Evolutionary conservation across 2,113 vertebrate species (phyloP).

Genomic region (Agapornis roseicollis): DNA sequence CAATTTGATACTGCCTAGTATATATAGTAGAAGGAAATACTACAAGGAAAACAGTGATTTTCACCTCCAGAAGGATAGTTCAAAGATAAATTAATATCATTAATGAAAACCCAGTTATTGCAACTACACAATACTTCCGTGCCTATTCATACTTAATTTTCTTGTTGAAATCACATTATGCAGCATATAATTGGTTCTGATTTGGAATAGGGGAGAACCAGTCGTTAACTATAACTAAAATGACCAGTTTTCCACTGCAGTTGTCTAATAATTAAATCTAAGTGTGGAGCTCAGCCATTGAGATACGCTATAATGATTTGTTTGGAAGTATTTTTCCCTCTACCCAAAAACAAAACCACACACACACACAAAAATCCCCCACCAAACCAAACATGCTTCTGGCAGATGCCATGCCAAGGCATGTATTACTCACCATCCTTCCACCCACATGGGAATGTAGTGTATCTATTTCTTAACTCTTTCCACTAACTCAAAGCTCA

Average conservation of each 20-base stretch:
- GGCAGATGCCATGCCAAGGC: slow-evolving; percentile 1
- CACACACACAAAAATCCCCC: background rate
- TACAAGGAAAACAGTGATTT: slow-evolving; percentile 10
- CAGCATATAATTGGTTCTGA: slow-evolving; percentile 26
- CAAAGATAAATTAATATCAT: slow-evolving; percentile 18
- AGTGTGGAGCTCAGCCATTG: background rate
- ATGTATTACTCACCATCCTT: background rate
- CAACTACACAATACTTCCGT: background rate
- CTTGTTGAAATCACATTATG: slow-evolving; percentile 28
- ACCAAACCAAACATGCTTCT: background rate
- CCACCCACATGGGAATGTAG: background rate
- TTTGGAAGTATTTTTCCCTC: background rate
- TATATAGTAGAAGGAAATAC: background rate
- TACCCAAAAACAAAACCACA: background rate
- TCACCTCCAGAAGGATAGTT: background rate
- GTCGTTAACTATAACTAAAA: slow-evolving; percentile 41
- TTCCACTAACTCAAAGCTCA: slow-evolving; percentile 23
- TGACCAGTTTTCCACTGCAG: slow-evolving; percentile 36
- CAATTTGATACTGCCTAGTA: background rate
- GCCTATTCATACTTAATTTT: slow-evolving; percentile 5
- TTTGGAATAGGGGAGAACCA: background rate
- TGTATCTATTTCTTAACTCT: slow-evolving; percentile 30
- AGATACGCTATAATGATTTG: slow-evolving; percentile 24
- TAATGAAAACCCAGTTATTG: slow-evolving; percentile 29
- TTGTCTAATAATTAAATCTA: slow-evolving; percentile 60